These are phyloP conservation scores for Mus pahari DNA, from an alignment of 2,113 vertebrate genomes.

Conservation along the genomic window DNA sequence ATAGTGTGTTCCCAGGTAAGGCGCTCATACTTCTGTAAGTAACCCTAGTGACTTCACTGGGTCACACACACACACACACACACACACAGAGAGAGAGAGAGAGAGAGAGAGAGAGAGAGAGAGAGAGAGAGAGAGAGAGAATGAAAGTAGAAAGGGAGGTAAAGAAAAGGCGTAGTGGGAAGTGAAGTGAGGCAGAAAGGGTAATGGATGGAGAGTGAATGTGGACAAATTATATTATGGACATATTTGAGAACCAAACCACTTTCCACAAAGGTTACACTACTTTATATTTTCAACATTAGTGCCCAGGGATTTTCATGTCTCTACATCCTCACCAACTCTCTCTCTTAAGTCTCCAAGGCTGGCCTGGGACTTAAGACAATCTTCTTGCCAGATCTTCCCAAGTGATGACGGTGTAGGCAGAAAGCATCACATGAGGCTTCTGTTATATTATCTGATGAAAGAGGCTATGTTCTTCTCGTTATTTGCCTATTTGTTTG, in stretches of 20 bases:
- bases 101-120: not conserved
- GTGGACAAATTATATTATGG: not conserved
- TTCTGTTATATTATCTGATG: not conserved
- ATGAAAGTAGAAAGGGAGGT: not conserved
- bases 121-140: not conserved
- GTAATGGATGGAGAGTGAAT: not conserved
- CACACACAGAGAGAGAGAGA: not conserved
- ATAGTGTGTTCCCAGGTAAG: not conserved
- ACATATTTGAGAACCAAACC: not conserved
- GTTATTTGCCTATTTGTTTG: not conserved
- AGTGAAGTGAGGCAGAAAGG: not conserved
- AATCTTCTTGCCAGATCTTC: not conserved
- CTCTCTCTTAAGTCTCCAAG: not conserved
- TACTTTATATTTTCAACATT: not conserved
- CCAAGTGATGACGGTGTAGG: not conserved
- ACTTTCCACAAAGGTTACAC: not conserved
- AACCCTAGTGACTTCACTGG: not conserved
- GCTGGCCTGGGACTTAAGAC: not conserved
- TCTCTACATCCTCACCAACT: not conserved
- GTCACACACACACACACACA: not conserved
- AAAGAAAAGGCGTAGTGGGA: not conserved
- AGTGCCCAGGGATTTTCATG: not conserved
- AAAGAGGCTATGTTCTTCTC: not conserved
- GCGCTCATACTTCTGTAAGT: not conserved
- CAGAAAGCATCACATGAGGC: too few species aligned